Base-by-base conservation (phyloP, 2,797 vertebrate species). In the Molothrus ater region DNA sequence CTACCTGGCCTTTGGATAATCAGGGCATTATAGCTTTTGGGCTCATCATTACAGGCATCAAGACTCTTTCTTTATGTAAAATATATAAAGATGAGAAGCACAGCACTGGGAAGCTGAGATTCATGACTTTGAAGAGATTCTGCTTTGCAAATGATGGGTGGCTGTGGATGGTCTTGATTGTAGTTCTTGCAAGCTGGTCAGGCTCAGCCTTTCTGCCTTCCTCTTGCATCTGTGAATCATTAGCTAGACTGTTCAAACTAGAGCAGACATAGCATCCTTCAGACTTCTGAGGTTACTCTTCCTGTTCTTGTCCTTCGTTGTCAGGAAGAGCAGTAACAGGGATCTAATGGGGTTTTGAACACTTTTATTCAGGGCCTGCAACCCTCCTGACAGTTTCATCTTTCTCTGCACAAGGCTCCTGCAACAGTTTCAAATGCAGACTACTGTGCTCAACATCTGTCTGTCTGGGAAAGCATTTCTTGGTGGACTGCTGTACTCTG, bases 231-330 rank as follows among this genome's bases (percentile, higher is more conserved):
- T 9, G 2, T 51, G 43, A 88, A 92, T 95, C 93, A 92, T 96
- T 96, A 96, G 70, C 80, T 40, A 75, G 71, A 76, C 78, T 69
- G 78, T 80, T 95, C 65, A 69, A 80, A 95, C 80, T 79, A 87
- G 56, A 94, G 86, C 91, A 94, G 89, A 71, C 51, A 70, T 53
- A 48, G 78, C 74, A 86, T 85, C 90, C 80, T 87, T 92, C 91
- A 96, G 86, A 85, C 83, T 95, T 96, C 86, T 93, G 90, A 95
- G 71, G 64, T 80, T 95, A 71, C 71, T 86, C 51, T 93, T 91
- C 70, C 92, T 70, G 82, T 70, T 96, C 71, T 69, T 74, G 42
- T 90, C 76, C 91, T 93, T 91, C 92, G 18, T 85, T 92, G 91
- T 79, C 16, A 9, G 92, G 76, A 84, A 92, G 66, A 91, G 95